Evolutionary conservation across 1,140 invertebrate species (phyloP).

Genomic region (Protaetia brevitarsis): DNA sequence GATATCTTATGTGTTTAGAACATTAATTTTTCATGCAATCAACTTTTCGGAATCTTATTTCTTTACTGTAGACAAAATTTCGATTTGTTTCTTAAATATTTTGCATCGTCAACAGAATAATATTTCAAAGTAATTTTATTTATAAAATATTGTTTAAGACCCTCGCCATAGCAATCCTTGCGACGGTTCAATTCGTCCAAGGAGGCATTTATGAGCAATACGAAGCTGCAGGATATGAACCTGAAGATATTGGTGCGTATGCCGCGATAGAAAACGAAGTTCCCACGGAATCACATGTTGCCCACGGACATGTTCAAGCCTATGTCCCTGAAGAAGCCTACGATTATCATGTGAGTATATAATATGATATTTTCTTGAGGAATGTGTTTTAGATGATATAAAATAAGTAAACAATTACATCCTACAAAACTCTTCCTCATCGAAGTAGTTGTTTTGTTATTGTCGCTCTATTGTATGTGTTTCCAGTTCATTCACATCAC

Average conservation of each 20-base stretch:
- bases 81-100: neutral
- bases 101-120: no score
- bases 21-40: no score
- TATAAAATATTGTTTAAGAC: slow-evolving; percentile 32
- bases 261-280: slow-evolving; percentile 30
- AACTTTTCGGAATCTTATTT: no score
- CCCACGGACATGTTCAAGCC: neutral
- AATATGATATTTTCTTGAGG: neutral
- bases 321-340: slow-evolving; percentile 30
- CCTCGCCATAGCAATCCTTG: slow-evolving; percentile 37
- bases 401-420: neutral
- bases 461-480: neutral
- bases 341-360: slow-evolving; percentile 38
- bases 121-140: neutral
- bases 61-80: neutral
- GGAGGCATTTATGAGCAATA: slow-evolving; percentile 35
- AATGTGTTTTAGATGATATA: neutral
- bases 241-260: neutral
- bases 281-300: neutral
- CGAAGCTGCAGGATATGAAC: slow-evolving; percentile 29
- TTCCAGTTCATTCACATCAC: neutral
- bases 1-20: no score
- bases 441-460: neutral
- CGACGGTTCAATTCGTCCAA: slow-evolving; percentile 27
- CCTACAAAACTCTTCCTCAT: neutral